Evolutionary conservation across 92 coral and sea anemone genomes (phyloP).

Genomic region (Siderastrea siderea): DNA sequence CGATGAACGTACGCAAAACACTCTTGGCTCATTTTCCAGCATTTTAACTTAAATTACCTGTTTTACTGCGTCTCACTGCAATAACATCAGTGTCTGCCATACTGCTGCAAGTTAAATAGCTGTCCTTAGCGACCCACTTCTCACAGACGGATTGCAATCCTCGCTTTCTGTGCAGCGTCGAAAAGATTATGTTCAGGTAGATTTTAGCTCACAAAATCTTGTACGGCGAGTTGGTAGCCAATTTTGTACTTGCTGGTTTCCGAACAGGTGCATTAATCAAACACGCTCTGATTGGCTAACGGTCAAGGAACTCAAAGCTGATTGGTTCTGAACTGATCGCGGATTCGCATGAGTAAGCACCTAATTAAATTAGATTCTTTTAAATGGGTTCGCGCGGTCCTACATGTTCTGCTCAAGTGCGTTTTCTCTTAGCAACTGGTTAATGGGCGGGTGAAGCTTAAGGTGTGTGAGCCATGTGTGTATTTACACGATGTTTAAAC

Average conservation of each 20-base stretch:
- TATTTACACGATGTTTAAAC: constrained; percentile 45
- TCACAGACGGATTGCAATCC: background rate
- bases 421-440: constrained; percentile 44
- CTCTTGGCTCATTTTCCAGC: background rate
- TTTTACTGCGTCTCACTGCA: constrained; percentile 17
- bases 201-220: constrained; percentile 13
- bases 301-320: constrained; percentile 37
- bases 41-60: constrained; percentile 20
- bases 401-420: constrained; percentile 5
- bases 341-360: constrained; percentile 35
- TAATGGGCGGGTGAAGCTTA: background rate
- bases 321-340: constrained; percentile 80
- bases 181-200: constrained; percentile 19
- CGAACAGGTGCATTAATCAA: constrained; percentile 79
- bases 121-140: background rate
- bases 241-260: constrained; percentile 72
- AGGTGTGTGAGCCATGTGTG: constrained; percentile 27
- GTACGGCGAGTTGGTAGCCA: constrained; percentile 32
- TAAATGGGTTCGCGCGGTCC: constrained; percentile 26
- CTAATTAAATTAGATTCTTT: constrained; percentile 30
- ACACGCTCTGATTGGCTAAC: constrained; percentile 66
- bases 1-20: no score
- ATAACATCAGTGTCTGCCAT: constrained; percentile 43
- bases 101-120: background rate
- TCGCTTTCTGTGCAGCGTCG: constrained; percentile 7